Percentiles rank a stretch among this genome's conserved stretches.
Evolutionary conservation across 2,113 vertebrate genomes (phyloP).

Genomic region (Halcyon malimbica): DNA sequence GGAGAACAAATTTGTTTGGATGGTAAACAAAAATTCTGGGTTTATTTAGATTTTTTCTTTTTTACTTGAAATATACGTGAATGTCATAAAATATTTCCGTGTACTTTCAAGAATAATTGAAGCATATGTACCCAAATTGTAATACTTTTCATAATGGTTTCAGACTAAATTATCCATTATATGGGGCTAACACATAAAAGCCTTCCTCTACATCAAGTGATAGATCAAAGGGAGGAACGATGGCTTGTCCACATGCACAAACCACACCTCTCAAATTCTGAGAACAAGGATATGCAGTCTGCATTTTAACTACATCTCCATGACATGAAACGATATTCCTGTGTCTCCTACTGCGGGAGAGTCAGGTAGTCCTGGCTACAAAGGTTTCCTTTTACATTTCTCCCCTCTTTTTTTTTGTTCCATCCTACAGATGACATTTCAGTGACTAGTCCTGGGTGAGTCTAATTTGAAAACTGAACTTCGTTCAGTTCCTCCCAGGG

Average conservation of each 20-base stretch:
- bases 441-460: constrained; percentile 59
- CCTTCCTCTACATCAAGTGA: constrained; percentile 70
- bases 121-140: constrained; percentile 63
- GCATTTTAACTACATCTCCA: constrained; percentile 79
- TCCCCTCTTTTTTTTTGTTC: background rate
- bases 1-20: constrained; percentile 26
- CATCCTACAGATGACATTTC: constrained; percentile 56
- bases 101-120: constrained; percentile 70
- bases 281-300: constrained; percentile 69
- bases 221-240: constrained; percentile 77
- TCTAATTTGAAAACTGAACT: constrained; percentile 67
- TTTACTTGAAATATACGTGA: background rate
- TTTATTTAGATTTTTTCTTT: background rate
- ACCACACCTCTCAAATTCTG: constrained; percentile 76
- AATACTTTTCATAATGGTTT: constrained; percentile 69
- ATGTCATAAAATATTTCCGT: constrained; percentile 29
- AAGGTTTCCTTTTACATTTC: constrained; percentile 67
- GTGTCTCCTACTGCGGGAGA: constrained; percentile 71
- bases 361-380: constrained; percentile 73
- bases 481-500: background rate
- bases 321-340: constrained; percentile 75
- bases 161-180: constrained; percentile 77
- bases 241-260: constrained; percentile 68
- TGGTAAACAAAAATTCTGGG: background rate
- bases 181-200: constrained; percentile 75